Evolutionary conservation across 2,888 invertebrate genomes (phyloP).

Genomic region (Axea sp.): DNA sequence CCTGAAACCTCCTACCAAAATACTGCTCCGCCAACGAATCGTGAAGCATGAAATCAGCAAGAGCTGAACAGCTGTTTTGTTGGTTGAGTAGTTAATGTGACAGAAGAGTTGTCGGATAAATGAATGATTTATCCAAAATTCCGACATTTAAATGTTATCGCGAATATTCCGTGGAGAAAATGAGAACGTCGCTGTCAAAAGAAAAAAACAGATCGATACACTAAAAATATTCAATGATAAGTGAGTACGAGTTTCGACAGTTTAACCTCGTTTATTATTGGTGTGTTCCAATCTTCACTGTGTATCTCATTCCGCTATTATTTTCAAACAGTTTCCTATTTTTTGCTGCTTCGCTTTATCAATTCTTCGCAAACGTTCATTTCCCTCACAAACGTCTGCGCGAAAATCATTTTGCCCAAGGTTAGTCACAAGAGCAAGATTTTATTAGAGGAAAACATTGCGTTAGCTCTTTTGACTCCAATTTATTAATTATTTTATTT

Average conservation of each 20-base stretch:
- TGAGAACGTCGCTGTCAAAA: conserved; percentile 78
- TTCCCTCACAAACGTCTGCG: no score
- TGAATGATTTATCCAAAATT: conserved; percentile 77
- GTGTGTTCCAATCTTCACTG: conserved; percentile 4
- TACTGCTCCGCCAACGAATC: conserved; percentile 1
- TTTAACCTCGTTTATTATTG: conserved; percentile 67
- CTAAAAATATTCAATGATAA: conserved; percentile 91
- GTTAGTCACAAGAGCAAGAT: no score
- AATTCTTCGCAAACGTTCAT: no score
- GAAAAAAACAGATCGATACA: conserved; percentile 89
- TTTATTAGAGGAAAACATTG: no score
- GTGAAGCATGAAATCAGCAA: conserved; percentile 33
- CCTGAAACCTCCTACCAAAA: conserved; percentile 1
- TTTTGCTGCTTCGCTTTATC: no score
- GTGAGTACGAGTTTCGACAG: conserved; percentile 78
- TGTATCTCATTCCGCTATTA: background rate
- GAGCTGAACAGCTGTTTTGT: conserved; percentile 70
- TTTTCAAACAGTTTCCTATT: no score
- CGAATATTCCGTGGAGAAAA: conserved; percentile 79
- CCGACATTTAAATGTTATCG: conserved; percentile 78
- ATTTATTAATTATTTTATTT: no score
- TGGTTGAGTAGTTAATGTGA: conserved; percentile 68
- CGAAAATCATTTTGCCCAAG: no score
- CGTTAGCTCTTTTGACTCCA: no score
- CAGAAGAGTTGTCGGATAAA: conserved; percentile 73